These are phyloP conservation scores for Lepisosteus osseus DNA, from an alignment of 2,113 vertebrate species.

Conservation along the genomic window DNA sequence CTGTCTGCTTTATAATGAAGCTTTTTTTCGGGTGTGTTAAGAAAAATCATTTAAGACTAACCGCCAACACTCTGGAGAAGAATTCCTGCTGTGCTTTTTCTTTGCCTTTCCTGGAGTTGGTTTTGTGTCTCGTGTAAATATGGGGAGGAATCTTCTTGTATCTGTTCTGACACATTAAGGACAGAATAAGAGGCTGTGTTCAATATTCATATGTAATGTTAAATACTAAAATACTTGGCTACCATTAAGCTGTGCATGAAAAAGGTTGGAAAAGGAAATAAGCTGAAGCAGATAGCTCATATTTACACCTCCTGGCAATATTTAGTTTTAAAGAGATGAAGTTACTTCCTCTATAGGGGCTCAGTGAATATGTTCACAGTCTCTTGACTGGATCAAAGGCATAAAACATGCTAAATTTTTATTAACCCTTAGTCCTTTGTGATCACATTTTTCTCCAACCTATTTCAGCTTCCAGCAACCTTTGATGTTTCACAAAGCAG, in stretches of 20 bases:
- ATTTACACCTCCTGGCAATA: neutral
- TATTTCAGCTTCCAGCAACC: neutral
- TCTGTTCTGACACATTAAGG: neutral
- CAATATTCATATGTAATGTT: neutral
- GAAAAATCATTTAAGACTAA: no score
- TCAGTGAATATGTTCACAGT: neutral
- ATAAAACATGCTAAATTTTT: neutral
- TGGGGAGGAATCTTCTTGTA: no score
- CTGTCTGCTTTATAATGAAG: no score
- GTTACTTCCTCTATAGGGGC: neutral
- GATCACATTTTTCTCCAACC: neutral
- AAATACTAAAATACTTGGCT: neutral
- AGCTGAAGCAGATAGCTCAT: no score
- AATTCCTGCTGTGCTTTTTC: no score
- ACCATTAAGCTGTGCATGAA: slow-evolving; percentile 9
- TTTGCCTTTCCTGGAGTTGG: no score
- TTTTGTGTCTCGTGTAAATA: no score
- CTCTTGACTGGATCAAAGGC: slow-evolving; percentile 11
- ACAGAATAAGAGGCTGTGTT: neutral
- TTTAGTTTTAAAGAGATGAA: slow-evolving; percentile 2
- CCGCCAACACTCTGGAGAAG: no score
- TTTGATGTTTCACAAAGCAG: neutral
- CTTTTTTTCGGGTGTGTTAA: no score
- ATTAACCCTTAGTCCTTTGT: neutral
- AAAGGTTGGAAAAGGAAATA: neutral